Percentiles rank a stretch among this genome's conserved stretches.
Evolutionary conservation across 1,140 invertebrate species (phyloP).

Genomic region (Alviniconcha marisindica): DNA sequence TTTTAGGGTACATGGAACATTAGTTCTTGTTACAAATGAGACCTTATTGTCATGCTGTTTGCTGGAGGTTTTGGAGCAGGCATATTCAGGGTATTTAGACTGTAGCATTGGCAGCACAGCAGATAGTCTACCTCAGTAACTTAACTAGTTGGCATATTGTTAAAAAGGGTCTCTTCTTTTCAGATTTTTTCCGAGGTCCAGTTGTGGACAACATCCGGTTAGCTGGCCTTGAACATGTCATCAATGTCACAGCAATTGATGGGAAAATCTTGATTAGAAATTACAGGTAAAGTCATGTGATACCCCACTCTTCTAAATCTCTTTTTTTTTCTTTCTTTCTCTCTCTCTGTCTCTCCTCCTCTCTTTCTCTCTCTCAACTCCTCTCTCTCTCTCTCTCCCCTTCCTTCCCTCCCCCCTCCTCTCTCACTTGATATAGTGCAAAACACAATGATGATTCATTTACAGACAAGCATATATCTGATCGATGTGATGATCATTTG

Average conservation of each 20-base stretch:
- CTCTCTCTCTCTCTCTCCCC: not conserved
- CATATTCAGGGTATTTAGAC: too few relatives aligned
- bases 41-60: too few relatives aligned
- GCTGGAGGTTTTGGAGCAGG: too few relatives aligned
- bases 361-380: not conserved
- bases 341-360: not conserved
- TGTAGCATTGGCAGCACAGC: too few relatives aligned
- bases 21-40: too few relatives aligned
- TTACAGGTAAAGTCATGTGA: constrained; percentile 81
- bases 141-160: too few relatives aligned
- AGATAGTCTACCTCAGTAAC: too few relatives aligned
- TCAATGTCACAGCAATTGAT: constrained; percentile 90
- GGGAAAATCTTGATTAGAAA: constrained; percentile 89
- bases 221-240: constrained; percentile 94
- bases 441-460: too few relatives aligned
- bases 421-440: too few relatives aligned
- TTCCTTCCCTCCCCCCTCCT: too few relatives aligned
- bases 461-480: not conserved
- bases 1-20: too few relatives aligned
- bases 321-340: not conserved
- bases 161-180: constrained; percentile 62
- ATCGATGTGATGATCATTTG: not conserved
- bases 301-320: not conserved
- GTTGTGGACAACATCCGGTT: constrained; percentile 86
- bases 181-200: constrained; percentile 96